Evolutionary conservation across 2,888 invertebrate species (phyloP).

Genomic region (Brachynemurus nebulosus): DNA sequence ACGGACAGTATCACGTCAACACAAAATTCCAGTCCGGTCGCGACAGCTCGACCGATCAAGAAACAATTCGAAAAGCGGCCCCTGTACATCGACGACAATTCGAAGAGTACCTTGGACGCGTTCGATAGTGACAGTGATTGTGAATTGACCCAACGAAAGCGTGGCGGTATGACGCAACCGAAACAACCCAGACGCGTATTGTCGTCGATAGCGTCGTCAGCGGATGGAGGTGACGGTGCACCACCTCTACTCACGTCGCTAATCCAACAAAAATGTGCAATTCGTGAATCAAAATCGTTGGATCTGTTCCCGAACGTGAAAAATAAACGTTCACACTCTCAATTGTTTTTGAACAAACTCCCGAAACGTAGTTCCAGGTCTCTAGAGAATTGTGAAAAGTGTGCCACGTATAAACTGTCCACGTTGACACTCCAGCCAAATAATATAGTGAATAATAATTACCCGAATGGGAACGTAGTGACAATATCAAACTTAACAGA

Average conservation of each 20-base stretch:
- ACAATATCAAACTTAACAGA: slow-evolving; percentile 26
- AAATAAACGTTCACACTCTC: background rate
- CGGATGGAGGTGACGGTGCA: slow-evolving; percentile 38
- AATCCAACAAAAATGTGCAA: slow-evolving; percentile 21
- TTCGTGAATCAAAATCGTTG: slow-evolving; percentile 49
- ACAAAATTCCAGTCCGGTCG: slow-evolving; percentile 37
- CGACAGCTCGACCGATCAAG: slow-evolving; percentile 21
- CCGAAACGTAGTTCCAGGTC: slow-evolving; percentile 29
- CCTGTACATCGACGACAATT: slow-evolving; percentile 37
- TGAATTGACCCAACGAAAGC: slow-evolving; percentile 22
- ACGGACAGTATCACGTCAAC: slow-evolving; percentile 40
- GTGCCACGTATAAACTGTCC: slow-evolving; percentile 25
- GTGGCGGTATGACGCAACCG: slow-evolving; percentile 18
- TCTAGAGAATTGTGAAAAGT: slow-evolving; percentile 37
- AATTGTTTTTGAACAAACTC: slow-evolving; percentile 20
- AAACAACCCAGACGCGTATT: slow-evolving; percentile 39
- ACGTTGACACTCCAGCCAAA: slow-evolving; percentile 32
- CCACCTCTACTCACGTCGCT: no score
- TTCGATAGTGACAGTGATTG: slow-evolving; percentile 28
- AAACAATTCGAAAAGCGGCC: slow-evolving; percentile 35
- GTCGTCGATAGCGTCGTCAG: slow-evolving; percentile 52
- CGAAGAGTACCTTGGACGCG: slow-evolving; percentile 35
- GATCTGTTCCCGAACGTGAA: slow-evolving; percentile 42
- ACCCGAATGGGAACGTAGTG: slow-evolving; percentile 38
- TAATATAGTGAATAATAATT: slow-evolving; percentile 36